Evolutionary conservation across 2,888 invertebrate species (phyloP).

Genomic region (Tetrapedia diversipes): DNA sequence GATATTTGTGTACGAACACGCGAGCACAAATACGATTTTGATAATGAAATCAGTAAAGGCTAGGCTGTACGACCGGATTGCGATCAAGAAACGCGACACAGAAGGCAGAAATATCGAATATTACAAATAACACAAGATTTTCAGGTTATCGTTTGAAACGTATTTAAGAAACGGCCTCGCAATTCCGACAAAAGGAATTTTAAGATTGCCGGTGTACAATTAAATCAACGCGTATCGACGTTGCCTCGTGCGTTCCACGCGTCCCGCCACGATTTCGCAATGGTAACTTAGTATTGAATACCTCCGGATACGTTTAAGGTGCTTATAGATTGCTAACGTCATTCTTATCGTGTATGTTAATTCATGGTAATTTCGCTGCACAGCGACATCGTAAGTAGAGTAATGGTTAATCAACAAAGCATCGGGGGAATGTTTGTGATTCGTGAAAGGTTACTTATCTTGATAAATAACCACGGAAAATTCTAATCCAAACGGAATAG

Average conservation of each 20-base stretch:
- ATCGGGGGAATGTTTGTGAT: slow-evolving; percentile 44
- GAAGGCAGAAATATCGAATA: no score
- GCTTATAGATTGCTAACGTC: slow-evolving; percentile 39
- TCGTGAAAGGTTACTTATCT: slow-evolving; percentile 48
- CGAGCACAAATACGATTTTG: background rate
- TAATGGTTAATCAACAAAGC: slow-evolving; percentile 61
- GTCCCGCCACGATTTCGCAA: slow-evolving; percentile 43
- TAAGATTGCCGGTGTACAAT: slow-evolving; percentile 27
- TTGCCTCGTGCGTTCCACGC: slow-evolving; percentile 30
- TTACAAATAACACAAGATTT: no score
- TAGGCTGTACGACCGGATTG: no score
- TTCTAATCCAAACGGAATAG: slow-evolving; percentile 1
- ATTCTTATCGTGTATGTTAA: slow-evolving; percentile 59
- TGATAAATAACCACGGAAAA: slow-evolving; percentile 35
- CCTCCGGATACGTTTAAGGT: slow-evolving; percentile 46
- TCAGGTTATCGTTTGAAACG: background rate
- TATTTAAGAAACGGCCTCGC: background rate
- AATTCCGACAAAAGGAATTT: background rate
- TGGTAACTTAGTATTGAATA: slow-evolving; percentile 54
- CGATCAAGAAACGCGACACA: no score
- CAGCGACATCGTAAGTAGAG: slow-evolving; percentile 50
- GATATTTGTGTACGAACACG: background rate
- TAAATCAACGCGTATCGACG: slow-evolving; percentile 44
- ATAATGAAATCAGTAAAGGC: no score
- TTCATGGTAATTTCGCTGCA: slow-evolving; percentile 61